Base-by-base conservation (phyloP, 2,888 invertebrate genomes). In the Spisula subtruncata region DNA sequence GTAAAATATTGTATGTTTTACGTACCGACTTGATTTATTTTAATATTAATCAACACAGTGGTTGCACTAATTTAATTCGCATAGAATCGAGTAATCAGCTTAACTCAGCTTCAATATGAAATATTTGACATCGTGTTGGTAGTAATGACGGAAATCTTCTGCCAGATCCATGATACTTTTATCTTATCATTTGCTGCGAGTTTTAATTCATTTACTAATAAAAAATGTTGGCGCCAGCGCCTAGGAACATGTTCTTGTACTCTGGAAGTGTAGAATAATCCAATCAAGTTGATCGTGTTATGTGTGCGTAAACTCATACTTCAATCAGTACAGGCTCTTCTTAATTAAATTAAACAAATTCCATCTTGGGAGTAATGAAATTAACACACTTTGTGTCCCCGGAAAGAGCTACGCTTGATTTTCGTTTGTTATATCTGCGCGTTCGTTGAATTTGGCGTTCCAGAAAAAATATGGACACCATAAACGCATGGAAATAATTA, bases 281-380 rank as follows among this genome's bases (percentile, higher is more conserved):
- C 89, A 92, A 92, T 92, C 91, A 87, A 46, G 56, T 79, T 83
- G 89, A 92, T 87, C 88, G 66, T 79, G 89, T 86, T 90, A 89
- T 88, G 86, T 83, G 46, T 35, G 75, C 87, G 84, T 85, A 85
- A 82, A 56, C 71, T 56, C 87, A 51, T 89, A 86, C 89, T 85
- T 88, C 89, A 90, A 92, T 92, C 90, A 90, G 82, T 35, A 41
- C 79, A 66, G 79, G 80, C 82, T 85, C 79, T 46, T 35, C 85
- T 81, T 92, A 90, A 92, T 92, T 88, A 84, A 85, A 92, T 92
- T 92, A 92, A 92, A 92, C 90, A 92, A 90, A 92, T 89, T 90
- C 90, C 71, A 86, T 89, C 85, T 75, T 66, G 83, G 46, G 79
- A 79, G 84, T 92, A 89, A 92, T 89, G 83, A 85, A 82, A 92